These are phyloP conservation scores for Scaptomyza montana DNA, from an alignment of 1,140 invertebrate species.

Conservation along the genomic window DNA sequence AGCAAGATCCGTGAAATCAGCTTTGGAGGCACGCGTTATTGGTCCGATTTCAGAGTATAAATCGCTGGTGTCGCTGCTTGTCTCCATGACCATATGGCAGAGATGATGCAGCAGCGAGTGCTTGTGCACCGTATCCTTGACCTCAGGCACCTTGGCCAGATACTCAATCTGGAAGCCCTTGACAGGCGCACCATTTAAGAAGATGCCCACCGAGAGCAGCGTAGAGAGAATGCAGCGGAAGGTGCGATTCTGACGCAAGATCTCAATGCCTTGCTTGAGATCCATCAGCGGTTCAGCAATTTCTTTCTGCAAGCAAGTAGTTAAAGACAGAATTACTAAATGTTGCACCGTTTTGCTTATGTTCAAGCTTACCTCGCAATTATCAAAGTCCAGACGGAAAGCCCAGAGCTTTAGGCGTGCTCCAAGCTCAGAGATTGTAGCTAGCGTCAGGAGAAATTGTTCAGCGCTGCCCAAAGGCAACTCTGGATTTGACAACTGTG, in stretches of 20 bases:
- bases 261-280: slow-evolving; percentile 97
- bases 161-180: slow-evolving; percentile 99
- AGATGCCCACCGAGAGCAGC: slow-evolving; percentile 97
- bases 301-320: slow-evolving; percentile 88
- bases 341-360: background rate
- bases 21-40: slow-evolving; percentile 95
- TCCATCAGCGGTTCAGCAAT: slow-evolving; percentile 99
- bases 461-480: slow-evolving; percentile 98
- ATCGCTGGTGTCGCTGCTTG: slow-evolving; percentile 96
- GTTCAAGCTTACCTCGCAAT: slow-evolving; percentile 91
- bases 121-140: slow-evolving; percentile 99
- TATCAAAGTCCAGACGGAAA: slow-evolving; percentile 99
- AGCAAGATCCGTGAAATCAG: slow-evolving; percentile 95
- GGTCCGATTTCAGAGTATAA: slow-evolving; percentile 98
- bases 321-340: background rate
- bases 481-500: slow-evolving; percentile 94
- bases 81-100: slow-evolving; percentile 98
- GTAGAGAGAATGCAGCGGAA: slow-evolving; percentile 97
- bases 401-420: slow-evolving; percentile 98
- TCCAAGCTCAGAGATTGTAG: slow-evolving; percentile 97
- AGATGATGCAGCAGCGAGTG: slow-evolving; percentile 98
- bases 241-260: slow-evolving; percentile 95
- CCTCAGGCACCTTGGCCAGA: slow-evolving; percentile 96
- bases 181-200: slow-evolving; percentile 96
- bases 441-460: slow-evolving; percentile 97